These are phyloP conservation scores for Phortica magna DNA, from an alignment of 2,888 invertebrate genomes.

Conservation along the genomic window DNA sequence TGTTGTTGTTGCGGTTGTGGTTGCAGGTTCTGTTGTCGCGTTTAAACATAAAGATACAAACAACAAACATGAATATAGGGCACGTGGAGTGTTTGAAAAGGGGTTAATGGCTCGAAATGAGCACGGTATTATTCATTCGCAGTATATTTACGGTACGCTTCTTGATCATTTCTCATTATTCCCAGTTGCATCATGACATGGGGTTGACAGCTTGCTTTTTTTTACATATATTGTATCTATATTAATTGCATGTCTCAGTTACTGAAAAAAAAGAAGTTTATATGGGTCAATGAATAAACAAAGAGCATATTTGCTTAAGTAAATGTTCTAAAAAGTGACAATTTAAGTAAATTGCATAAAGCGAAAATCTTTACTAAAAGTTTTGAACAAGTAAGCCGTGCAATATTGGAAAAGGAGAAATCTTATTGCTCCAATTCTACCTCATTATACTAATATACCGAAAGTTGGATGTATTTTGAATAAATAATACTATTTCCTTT, in stretches of 20 bases:
- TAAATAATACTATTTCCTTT: too few species aligned
- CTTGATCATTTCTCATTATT: not conserved
- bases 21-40: not conserved
- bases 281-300: not conserved
- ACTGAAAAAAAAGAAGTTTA: not conserved
- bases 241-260: not conserved
- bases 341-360: too few species aligned
- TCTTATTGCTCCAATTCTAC: too few species aligned
- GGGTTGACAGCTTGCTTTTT: not conserved
- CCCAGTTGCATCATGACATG: not conserved
- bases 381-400: too few species aligned
- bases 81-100: not conserved
- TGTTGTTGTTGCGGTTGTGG: constrained; percentile 3
- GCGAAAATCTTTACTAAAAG: too few species aligned
- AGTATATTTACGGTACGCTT: not conserved
- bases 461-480: too few species aligned
- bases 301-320: too few species aligned
- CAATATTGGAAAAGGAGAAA: too few species aligned
- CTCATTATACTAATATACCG: too few species aligned
- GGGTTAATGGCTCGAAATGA: constrained; percentile 6
- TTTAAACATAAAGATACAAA: not conserved
- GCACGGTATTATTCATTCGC: not conserved
- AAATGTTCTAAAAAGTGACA: too few species aligned
- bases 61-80: not conserved
- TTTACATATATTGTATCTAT: too few species aligned